A percentile compares a stretch with the other conserved stretches of the same genome.
phyloP scores from a whole-genome alignment of 2,797 vertebrate species.

The Poecilia gillii region DNA sequence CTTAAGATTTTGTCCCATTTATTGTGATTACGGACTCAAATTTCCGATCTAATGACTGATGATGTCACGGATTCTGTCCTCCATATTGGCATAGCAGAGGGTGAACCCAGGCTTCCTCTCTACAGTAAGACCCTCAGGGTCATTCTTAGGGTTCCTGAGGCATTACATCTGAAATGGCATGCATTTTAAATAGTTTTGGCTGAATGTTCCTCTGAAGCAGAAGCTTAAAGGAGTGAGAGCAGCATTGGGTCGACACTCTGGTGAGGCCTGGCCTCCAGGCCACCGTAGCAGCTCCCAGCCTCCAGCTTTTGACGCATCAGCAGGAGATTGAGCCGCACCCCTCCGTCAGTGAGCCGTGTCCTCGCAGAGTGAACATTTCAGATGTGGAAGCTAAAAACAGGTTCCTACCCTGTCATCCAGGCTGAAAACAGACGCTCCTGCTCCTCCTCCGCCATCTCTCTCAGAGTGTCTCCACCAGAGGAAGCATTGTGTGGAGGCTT shows the following conservation, averaged over 20 bases:
- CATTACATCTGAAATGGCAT: neutral
- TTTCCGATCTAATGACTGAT: neutral
- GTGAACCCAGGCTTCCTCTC: neutral
- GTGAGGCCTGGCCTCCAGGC: neutral
- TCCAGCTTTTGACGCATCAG: constrained; percentile 45
- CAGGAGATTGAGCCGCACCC: constrained; percentile 48
- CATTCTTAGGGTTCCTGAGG: neutral
- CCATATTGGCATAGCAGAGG: neutral
- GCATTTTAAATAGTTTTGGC: neutral
- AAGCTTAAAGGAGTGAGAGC: neutral
- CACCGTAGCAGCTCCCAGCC: neutral
- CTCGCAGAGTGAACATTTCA: constrained; percentile 6
- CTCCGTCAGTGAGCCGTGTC: neutral
- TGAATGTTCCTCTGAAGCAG: neutral
- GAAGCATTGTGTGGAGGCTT: constrained; percentile 49
- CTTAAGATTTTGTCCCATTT: neutral
- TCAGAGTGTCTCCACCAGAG: constrained; percentile 26
- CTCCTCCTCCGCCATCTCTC: constrained; percentile 49
- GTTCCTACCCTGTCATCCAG: constrained; percentile 4
- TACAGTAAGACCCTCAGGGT: too few species aligned
- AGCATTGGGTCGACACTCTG: neutral
- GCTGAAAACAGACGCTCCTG: constrained; percentile 45
- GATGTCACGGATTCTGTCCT: neutral
- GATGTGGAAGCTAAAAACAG: neutral
- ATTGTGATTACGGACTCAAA: neutral